Conservation (phyloP, 2,888 invertebrate genomes). For the Cephus nigrinus region DNA sequence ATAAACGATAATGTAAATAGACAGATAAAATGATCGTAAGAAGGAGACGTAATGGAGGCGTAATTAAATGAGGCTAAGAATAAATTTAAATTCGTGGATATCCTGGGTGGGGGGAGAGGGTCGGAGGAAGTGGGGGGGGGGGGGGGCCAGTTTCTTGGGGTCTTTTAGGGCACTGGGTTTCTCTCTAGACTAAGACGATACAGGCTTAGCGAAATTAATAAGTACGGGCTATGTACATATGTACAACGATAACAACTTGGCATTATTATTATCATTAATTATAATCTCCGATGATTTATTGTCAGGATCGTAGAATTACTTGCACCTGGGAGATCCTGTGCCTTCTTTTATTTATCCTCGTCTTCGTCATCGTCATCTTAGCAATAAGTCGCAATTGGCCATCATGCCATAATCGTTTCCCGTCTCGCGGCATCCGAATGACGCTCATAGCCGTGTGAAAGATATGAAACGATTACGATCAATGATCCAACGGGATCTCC, state of each 20-base stretch:
- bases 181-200: conserved; percentile 25
- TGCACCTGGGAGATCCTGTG: no score
- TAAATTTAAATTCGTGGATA: no score
- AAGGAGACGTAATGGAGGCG: conserved; percentile 23
- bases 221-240: conserved; percentile 67
- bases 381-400: background rate
- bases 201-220: conserved; percentile 64
- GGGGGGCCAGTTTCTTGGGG: no score
- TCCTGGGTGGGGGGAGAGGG: no score
- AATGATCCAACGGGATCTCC: conserved; percentile 1
- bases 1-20: conserved; percentile 3
- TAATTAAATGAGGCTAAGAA: background rate
- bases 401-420: no score
- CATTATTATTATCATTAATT: conserved; percentile 50
- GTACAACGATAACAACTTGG: conserved; percentile 61
- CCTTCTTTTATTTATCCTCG: background rate
- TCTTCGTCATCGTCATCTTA: background rate
- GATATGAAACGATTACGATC: no score
- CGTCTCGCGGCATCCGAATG: no score
- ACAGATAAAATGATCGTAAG: conserved; percentile 27
- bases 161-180: no score
- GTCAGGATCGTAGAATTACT: background rate
- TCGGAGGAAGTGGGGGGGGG: background rate
- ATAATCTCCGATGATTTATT: background rate
- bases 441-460: no score